Conservation (phyloP, 2,888 invertebrate species). For the Cheilosia variabilis region DNA sequence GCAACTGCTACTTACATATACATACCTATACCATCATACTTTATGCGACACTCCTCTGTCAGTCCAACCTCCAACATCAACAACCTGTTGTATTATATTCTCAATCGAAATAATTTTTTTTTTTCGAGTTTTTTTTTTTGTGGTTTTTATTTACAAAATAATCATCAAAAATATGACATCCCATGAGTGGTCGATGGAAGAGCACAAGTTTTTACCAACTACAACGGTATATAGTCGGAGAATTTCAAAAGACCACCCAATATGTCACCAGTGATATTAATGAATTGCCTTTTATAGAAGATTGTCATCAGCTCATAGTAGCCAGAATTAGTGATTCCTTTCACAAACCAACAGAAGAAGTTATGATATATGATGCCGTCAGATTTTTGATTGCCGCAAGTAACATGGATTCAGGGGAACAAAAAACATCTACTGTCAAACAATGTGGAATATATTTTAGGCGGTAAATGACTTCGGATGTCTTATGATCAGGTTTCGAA, state of each 20-base stretch:
- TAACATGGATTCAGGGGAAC: neutral
- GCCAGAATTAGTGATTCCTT: slow-evolving; percentile 28
- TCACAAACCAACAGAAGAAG: slow-evolving; percentile 32
- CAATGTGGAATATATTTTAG: neutral
- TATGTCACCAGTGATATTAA: slow-evolving; percentile 21
- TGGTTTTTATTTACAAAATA: neutral
- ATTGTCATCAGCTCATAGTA: slow-evolving; percentile 5
- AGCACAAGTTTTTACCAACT: neutral
- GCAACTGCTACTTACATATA: neutral
- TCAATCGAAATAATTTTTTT: neutral
- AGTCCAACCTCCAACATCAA: neutral
- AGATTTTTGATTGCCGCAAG: slow-evolving; percentile 8
- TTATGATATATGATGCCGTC: slow-evolving; percentile 45
- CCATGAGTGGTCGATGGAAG: slow-evolving; percentile 18
- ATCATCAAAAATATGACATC: slow-evolving; percentile 41
- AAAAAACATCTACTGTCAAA: neutral
- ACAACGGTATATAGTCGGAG: slow-evolving; percentile 10
- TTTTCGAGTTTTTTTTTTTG: neutral
- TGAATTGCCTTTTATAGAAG: slow-evolving; percentile 35
- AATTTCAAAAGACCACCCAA: slow-evolving; percentile 52
- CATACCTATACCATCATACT: neutral
- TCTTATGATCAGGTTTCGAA: neutral
- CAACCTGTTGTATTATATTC: neutral
- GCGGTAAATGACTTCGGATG: neutral
- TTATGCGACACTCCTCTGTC: neutral